Conservation (phyloP, 30 jellyfish, hydroid and myxozoan genomes). For the Cassiopea xamachana region DNA sequence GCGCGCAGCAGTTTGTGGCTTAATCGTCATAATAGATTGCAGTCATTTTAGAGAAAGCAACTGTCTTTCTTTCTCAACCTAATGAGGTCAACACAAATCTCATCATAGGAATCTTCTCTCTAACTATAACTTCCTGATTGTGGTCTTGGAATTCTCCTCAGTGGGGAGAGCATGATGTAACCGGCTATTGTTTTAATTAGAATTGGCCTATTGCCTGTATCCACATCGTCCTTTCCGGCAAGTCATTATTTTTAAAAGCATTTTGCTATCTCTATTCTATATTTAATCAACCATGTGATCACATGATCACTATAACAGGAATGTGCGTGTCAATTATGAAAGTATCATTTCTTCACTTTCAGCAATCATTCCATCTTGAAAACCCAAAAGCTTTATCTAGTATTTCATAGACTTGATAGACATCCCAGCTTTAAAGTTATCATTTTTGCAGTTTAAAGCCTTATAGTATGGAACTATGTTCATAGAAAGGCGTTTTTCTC, state of each 20-base stretch:
- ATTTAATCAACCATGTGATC: neutral
- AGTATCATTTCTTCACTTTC: too few species aligned
- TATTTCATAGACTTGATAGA: too few species aligned
- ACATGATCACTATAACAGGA: too few species aligned
- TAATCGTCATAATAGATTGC: neutral
- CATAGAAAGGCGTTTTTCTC: too few species aligned
- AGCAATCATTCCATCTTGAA: too few species aligned
- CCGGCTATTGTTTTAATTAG: neutral
- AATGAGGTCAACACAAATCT: neutral
- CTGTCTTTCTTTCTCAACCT: neutral
- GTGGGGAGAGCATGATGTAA: neutral
- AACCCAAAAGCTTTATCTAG: too few species aligned
- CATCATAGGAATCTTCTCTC: neutral
- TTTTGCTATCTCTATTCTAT: neutral
- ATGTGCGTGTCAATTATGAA: too few species aligned
- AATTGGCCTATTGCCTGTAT: neutral
- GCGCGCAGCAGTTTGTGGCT: neutral
- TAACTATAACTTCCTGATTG: neutral
- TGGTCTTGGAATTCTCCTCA: neutral
- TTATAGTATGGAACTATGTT: too few species aligned
- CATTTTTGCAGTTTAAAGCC: too few species aligned
- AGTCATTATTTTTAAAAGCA: neutral
- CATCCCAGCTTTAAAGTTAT: too few species aligned
- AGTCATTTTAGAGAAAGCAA: neutral
- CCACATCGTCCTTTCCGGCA: neutral